A percentile compares a stretch with the other conserved stretches of the same genome.
These are phyloP conservation scores for Pluvianellus socialis DNA, from an alignment of 2,113 vertebrate genomes.

Conservation along the genomic window DNA sequence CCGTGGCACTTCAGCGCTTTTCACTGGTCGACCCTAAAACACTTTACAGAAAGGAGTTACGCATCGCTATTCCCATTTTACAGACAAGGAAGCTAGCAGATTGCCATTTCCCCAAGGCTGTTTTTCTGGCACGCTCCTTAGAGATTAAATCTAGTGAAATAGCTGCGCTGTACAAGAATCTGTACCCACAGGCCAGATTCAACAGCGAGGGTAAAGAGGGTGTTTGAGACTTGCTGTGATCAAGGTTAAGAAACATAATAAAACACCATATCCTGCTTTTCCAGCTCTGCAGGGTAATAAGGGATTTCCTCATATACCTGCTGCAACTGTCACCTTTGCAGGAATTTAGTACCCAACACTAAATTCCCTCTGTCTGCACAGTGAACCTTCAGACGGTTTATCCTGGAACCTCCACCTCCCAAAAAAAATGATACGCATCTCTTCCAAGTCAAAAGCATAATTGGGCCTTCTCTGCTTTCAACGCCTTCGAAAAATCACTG, in stretches of 20 bases:
- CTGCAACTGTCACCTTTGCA: conserved; percentile 28
- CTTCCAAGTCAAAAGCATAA: not conserved
- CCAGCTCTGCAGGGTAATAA: conserved; percentile 53
- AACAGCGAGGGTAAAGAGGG: conserved; percentile 14
- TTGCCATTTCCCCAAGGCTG: conserved; percentile 47
- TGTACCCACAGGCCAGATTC: conserved; percentile 55
- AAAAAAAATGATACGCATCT: not conserved
- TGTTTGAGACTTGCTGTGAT: conserved; percentile 47
- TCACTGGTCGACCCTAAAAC: not conserved
- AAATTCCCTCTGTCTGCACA: not conserved
- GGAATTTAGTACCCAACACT: not conserved
- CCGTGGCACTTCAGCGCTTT: not conserved
- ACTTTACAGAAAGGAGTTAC: not conserved
- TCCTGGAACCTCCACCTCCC: not conserved
- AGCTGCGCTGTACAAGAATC: conserved; percentile 33
- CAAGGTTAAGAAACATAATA: conserved; percentile 53
- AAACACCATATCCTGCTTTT: conserved; percentile 48
- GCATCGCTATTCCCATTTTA: not conserved
- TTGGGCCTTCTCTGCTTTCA: not conserved
- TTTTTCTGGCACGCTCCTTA: conserved; percentile 61
- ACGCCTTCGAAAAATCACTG: not conserved
- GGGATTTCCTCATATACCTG: conserved; percentile 54
- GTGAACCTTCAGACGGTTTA: not conserved
- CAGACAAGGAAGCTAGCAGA: conserved; percentile 13
- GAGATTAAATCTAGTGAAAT: conserved; percentile 62